Evolutionary conservation across 2,113 vertebrate species (phyloP).

Genomic region (Oostethus manadensis): DNA sequence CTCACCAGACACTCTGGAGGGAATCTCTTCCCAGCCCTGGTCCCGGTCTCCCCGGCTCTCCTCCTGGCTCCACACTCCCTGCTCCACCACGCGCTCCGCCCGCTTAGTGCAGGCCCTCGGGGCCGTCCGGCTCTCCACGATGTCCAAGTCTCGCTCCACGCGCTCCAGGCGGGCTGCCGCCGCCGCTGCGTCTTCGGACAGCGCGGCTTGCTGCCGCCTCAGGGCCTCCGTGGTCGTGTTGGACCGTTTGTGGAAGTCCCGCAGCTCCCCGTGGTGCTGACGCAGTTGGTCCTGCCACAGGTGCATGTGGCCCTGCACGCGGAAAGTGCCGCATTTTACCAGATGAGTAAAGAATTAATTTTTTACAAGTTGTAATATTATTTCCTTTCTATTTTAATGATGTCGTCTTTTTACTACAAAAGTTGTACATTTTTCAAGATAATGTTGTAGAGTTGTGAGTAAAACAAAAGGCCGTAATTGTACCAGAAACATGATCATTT

Average conservation of each 20-base stretch:
- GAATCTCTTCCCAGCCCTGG: constrained; percentile 78
- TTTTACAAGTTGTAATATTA: background rate
- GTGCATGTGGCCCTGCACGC: constrained; percentile 81
- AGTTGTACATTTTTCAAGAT: too few species aligned
- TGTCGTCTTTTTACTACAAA: too few species aligned
- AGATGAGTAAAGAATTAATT: too few species aligned
- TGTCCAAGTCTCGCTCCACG: constrained; percentile 86
- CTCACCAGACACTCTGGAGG: constrained; percentile 84
- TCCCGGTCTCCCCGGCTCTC: constrained; percentile 74
- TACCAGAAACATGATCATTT: too few species aligned
- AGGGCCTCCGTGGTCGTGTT: constrained; percentile 76
- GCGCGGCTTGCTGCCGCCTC: constrained; percentile 73
- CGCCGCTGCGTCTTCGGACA: constrained; percentile 76
- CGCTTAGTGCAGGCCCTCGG: constrained; percentile 81
- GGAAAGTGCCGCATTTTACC: background rate
- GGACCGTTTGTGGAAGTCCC: constrained; percentile 87
- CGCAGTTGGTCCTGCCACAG: constrained; percentile 86
- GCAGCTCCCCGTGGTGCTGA: constrained; percentile 81
- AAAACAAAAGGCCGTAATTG: too few species aligned
- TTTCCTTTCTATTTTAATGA: background rate
- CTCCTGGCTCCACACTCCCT: constrained; percentile 72
- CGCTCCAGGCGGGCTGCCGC: constrained; percentile 75
- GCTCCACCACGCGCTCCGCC: constrained; percentile 81
- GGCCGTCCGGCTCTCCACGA: constrained; percentile 82
- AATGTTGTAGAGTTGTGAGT: too few species aligned